These are phyloP conservation scores for Nothobranchius furzeri DNA, from an alignment of 2,113 vertebrate genomes.

Conservation along the genomic window DNA sequence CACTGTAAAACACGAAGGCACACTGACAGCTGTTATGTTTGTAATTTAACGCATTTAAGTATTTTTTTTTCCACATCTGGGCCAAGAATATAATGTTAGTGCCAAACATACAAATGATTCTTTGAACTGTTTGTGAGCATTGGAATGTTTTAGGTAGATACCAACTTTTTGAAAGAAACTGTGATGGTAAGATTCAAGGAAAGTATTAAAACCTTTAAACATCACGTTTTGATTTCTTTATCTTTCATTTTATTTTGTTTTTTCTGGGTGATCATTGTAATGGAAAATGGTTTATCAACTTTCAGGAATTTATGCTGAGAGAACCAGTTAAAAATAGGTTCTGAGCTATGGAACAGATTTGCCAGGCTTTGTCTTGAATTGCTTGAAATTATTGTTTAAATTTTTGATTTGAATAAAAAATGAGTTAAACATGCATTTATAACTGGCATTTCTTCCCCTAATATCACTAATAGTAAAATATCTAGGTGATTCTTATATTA, in stretches of 20 bases:
- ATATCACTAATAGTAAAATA: too few species aligned
- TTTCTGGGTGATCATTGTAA: not conserved
- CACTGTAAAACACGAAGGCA: slow-evolving; percentile 1
- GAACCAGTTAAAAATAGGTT: too few species aligned
- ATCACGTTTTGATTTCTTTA: slow-evolving; percentile 23
- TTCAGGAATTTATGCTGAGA: too few species aligned
- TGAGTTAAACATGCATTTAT: too few species aligned
- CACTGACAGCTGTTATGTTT: slow-evolving; percentile 7
- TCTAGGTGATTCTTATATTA: too few species aligned
- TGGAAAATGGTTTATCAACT: not conserved
- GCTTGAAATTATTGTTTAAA: too few species aligned
- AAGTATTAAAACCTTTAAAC: slow-evolving; percentile 58
- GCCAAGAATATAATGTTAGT: slow-evolving; percentile 48
- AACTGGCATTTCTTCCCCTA: too few species aligned
- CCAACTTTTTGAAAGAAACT: slow-evolving; percentile 14
- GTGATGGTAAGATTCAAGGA: slow-evolving; percentile 30
- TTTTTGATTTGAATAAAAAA: too few species aligned
- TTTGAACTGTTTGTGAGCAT: slow-evolving; percentile 21
- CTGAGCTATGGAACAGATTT: too few species aligned
- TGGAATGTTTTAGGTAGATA: slow-evolving; percentile 33
- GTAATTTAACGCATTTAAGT: slow-evolving; percentile 34
- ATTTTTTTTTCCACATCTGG: slow-evolving; percentile 38
- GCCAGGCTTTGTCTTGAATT: too few species aligned
- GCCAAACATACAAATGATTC: slow-evolving; percentile 63
- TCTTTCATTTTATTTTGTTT: not conserved